These are phyloP conservation scores for Melieria crassipennis DNA, from an alignment of 2,888 invertebrate species.

Conservation along the genomic window DNA sequence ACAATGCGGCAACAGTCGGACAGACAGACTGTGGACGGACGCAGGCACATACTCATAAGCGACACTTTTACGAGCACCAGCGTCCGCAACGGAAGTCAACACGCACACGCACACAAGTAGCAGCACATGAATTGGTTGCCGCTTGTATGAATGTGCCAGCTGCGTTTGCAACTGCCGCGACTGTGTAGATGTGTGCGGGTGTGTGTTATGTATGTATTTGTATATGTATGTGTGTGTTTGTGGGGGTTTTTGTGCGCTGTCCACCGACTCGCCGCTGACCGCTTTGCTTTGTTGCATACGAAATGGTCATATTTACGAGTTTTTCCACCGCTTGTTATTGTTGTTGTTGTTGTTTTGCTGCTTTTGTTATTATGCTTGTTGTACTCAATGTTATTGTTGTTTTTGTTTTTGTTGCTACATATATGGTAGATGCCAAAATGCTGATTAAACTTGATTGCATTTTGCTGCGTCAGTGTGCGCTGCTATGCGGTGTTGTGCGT, in stretches of 20 bases:
- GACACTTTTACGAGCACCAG: slow-evolving; percentile 17
- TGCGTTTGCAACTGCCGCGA: too few relatives aligned
- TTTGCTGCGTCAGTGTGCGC: slow-evolving; percentile 56
- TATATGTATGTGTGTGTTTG: slow-evolving; percentile 23
- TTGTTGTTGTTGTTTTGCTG: slow-evolving; percentile 2
- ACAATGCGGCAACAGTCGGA: too few relatives aligned
- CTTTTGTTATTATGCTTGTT: not conserved
- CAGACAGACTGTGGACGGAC: not conserved
- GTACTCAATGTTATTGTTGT: not conserved
- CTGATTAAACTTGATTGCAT: slow-evolving; percentile 62
- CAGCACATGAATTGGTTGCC: not conserved
- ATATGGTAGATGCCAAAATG: slow-evolving; percentile 49
- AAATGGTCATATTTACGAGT: slow-evolving; percentile 50
- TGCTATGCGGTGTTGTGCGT: not conserved
- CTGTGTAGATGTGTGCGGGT: not conserved
- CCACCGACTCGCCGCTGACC: not conserved
- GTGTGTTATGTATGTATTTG: slow-evolving; percentile 38
- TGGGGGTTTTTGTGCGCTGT: slow-evolving; percentile 2
- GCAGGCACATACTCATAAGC: slow-evolving; percentile 3
- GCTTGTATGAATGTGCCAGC: too few relatives aligned
- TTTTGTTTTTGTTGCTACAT: slow-evolving; percentile 17
- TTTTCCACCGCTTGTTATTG: slow-evolving; percentile 26
- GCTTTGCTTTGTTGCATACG: slow-evolving; percentile 35
- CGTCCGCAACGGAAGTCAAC: slow-evolving; percentile 1
- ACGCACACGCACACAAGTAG: slow-evolving; percentile 21